Evolutionary conservation across 2,888 invertebrate species (phyloP).

Genomic region (Agrochola macilenta): DNA sequence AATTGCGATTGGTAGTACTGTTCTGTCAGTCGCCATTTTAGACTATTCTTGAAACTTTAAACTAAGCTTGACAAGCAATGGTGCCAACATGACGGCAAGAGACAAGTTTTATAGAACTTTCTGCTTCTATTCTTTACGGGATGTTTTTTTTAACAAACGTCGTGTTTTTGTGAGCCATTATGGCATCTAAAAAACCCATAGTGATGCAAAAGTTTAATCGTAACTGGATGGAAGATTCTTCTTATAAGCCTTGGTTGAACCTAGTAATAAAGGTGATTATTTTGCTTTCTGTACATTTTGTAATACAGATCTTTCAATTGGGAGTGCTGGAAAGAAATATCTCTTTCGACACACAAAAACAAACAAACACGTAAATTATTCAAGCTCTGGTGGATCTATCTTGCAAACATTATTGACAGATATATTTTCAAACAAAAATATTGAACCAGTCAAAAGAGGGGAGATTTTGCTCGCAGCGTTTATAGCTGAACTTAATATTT

Average conservation of each 20-base stretch:
- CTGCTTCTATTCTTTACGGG: no score
- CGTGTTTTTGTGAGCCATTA: constrained; percentile 6
- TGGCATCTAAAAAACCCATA: constrained; percentile 6
- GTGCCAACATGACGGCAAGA: no score
- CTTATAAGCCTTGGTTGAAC: not conserved
- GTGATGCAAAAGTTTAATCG: constrained; percentile 8
- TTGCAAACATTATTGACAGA: constrained; percentile 14
- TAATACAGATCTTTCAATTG: not conserved
- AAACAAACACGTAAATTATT: not conserved
- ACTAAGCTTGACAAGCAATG: no score
- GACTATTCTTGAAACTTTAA: no score
- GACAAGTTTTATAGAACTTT: no score
- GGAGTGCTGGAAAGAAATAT: not conserved
- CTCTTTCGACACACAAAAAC: not conserved
- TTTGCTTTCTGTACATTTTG: not conserved
- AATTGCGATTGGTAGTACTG: no score
- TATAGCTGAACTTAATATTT: constrained; percentile 26
- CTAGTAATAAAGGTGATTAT: not conserved
- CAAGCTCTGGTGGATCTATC: constrained; percentile 13
- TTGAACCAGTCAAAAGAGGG: constrained; percentile 19
- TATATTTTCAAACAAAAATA: not conserved
- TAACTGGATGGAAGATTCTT: constrained; percentile 5
- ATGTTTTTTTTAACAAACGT: no score
- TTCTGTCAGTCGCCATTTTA: no score
- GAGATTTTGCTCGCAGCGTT: constrained; percentile 23